A percentile compares a stretch with the other conserved stretches of the same genome.
Conservation (phyloP, 2,797 vertebrate species). For the Mus caroli region DNA sequence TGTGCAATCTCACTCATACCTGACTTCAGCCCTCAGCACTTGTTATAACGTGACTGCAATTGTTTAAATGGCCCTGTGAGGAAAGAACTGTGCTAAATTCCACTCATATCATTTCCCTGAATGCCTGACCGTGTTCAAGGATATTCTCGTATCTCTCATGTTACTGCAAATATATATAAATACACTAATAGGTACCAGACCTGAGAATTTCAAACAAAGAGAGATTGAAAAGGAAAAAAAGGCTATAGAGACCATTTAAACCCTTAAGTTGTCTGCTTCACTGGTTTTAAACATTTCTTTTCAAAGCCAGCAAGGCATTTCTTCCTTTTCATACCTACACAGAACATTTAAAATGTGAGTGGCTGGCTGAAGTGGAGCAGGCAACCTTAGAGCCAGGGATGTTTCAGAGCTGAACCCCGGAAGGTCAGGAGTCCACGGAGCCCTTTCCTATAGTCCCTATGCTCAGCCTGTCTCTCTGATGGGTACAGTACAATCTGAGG, state of each 20-base stretch:
- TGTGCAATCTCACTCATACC: neutral
- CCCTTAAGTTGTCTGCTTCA: neutral
- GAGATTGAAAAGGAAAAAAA: neutral
- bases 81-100: neutral
- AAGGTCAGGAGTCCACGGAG: neutral
- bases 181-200: neutral
- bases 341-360: neutral
- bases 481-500: neutral
- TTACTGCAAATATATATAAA: neutral
- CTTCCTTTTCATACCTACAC: neutral
- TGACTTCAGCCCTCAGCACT: constrained; percentile 20
- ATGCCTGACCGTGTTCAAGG: neutral
- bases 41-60: neutral
- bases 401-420: neutral
- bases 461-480: fast-evolving
- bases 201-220: constrained; percentile 28
- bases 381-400: neutral
- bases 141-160: neutral
- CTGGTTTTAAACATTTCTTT: constrained; percentile 53
- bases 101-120: neutral
- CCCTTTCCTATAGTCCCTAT: neutral
- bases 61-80: neutral
- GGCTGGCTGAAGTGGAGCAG: neutral
- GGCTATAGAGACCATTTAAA: neutral
- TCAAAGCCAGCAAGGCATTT: neutral